Evolutionary conservation across 53 echinoderm and acorn worm species (phyloP).

Genomic region (Echinometra lucunter): DNA sequence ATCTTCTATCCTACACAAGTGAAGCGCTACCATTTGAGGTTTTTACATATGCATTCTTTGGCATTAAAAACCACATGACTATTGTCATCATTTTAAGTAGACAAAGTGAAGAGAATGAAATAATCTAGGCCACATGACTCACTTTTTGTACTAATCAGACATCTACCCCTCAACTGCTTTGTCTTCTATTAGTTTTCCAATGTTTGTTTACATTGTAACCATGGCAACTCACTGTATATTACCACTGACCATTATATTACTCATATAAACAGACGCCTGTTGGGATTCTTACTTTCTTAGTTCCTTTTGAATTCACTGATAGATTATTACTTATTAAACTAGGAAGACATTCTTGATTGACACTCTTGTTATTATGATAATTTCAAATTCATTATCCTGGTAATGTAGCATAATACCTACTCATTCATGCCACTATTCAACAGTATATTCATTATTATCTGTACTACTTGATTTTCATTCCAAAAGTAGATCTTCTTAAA

Average conservation of each 20-base stretch:
- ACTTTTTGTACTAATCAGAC: neutral
- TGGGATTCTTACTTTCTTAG: too few species aligned
- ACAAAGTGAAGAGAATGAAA: neutral
- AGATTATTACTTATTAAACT: neutral
- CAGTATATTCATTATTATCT: too few species aligned
- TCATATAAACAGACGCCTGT: conserved; percentile 2
- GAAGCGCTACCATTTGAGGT: neutral
- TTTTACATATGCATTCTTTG: neutral
- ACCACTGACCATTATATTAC: neutral
- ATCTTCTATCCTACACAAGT: neutral
- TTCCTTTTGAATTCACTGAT: neutral
- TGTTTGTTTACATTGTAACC: conserved; percentile 41
- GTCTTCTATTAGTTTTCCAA: neutral
- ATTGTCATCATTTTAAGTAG: neutral
- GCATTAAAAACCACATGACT: conserved; percentile 20
- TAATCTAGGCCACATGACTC: neutral
- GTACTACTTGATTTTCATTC: too few species aligned
- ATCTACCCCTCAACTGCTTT: neutral
- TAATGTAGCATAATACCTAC: too few species aligned
- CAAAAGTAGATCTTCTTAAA: neutral
- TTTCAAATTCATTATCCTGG: too few species aligned
- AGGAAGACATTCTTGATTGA: too few species aligned
- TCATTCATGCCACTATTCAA: too few species aligned
- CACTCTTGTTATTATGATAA: too few species aligned
- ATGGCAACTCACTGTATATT: neutral